These are phyloP conservation scores for Ophioninae sp. DNA, from an alignment of 2,888 invertebrate genomes.

Conservation along the genomic window DNA sequence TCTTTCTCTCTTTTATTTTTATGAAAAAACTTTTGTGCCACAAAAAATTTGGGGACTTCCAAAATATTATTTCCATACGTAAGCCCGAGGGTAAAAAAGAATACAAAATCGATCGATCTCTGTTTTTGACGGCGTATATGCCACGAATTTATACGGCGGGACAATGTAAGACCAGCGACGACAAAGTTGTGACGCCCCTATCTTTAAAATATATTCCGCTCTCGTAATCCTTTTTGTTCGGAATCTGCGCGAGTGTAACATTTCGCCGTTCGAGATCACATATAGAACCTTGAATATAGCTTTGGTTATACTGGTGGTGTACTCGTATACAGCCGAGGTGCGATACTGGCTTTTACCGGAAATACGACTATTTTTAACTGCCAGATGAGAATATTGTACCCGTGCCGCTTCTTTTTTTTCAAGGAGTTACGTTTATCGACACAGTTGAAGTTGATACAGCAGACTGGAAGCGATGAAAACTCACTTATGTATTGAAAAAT, in stretches of 20 bases:
- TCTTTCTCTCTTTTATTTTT: not conserved
- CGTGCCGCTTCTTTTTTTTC: slow-evolving; percentile 10
- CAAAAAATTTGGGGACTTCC: not conserved
- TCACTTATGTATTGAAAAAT: not conserved
- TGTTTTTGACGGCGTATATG: not conserved
- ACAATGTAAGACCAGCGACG: slow-evolving; percentile 14
- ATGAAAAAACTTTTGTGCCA: not conserved
- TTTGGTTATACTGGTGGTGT: not conserved
- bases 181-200: slow-evolving; percentile 12
- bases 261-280: slow-evolving; percentile 25
- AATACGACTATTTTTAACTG: slow-evolving; percentile 15
- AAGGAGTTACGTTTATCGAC: not conserved
- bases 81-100: not conserved
- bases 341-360: not conserved
- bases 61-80: slow-evolving; percentile 6
- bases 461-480: not conserved
- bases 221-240: slow-evolving; percentile 41
- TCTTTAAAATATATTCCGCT: slow-evolving; percentile 23
- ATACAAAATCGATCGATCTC: slow-evolving; percentile 11
- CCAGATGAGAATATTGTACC: slow-evolving; percentile 26
- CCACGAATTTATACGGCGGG: not conserved
- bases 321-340: slow-evolving; percentile 9
- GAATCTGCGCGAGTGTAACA: slow-evolving; percentile 27
- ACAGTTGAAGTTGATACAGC: not conserved
- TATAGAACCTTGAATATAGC: slow-evolving; percentile 14